phyloP scores from a whole-genome alignment of 2,113 vertebrate species.

The Stercorarius parasiticus region DNA sequence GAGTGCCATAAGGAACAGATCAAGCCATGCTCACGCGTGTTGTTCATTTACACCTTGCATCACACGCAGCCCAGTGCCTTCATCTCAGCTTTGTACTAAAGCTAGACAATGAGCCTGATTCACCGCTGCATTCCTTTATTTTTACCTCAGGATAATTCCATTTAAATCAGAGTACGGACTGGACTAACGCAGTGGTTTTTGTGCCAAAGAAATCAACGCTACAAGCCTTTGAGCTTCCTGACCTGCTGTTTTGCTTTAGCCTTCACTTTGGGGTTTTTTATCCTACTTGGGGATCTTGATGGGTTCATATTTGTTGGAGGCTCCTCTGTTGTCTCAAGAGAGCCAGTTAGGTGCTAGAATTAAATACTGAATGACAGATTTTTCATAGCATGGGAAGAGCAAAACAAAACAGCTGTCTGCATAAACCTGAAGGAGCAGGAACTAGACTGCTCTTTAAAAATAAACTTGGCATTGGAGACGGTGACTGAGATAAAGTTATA shows the following conservation, averaged over 20 bases:
- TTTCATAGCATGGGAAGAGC: slow-evolving; percentile 61
- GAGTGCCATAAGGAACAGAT: not conserved
- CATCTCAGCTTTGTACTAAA: not conserved
- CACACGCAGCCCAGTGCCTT: not conserved
- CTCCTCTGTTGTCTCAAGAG: slow-evolving; percentile 57
- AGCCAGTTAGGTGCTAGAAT: slow-evolving; percentile 59
- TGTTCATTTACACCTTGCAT: slow-evolving; percentile 60
- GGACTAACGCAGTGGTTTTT: slow-evolving; percentile 25
- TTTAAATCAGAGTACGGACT: slow-evolving; percentile 44
- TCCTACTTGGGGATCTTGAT: slow-evolving; percentile 43
- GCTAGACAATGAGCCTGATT: slow-evolving; percentile 42
- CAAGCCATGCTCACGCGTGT: not conserved
- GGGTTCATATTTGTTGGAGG: slow-evolving; percentile 47
- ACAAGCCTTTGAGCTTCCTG: slow-evolving; percentile 60
- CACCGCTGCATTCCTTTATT: slow-evolving; percentile 55
- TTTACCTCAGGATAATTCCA: slow-evolving; percentile 65
- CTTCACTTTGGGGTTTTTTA: slow-evolving; percentile 42
- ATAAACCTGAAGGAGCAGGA: slow-evolving; percentile 64
- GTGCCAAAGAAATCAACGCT: slow-evolving; percentile 63
- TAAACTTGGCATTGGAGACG: slow-evolving; percentile 65
- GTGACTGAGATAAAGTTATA: slow-evolving; percentile 62
- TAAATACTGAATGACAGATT: slow-evolving; percentile 58
- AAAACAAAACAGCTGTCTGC: slow-evolving; percentile 64
- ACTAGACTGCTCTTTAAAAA: slow-evolving; percentile 65
- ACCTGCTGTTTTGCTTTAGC: slow-evolving; percentile 67